phyloP scores from a whole-genome alignment of 2,888 invertebrate species.

The Ceramica pisi region DNA sequence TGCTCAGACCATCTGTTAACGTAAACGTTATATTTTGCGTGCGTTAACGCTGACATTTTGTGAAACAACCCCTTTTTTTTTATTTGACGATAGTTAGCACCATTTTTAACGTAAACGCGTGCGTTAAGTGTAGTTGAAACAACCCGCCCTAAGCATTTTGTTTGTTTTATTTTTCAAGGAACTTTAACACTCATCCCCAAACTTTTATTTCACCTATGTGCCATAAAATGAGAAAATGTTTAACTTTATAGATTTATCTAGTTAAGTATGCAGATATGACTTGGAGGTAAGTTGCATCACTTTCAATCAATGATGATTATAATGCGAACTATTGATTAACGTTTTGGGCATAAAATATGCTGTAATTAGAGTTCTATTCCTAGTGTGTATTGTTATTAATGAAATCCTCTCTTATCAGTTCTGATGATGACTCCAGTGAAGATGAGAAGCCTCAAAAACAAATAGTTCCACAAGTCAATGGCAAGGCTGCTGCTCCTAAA shows the following conservation, averaged over 20 bases:
- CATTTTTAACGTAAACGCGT: too few relatives aligned
- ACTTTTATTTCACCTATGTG: not conserved
- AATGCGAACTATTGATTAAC: not conserved
- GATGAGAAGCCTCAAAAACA: conserved; percentile 74
- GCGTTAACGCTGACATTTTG: too few relatives aligned
- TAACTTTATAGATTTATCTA: not conserved
- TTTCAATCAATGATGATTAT: too few relatives aligned
- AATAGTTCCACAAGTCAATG: conserved; percentile 74
- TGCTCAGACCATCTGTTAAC: too few relatives aligned
- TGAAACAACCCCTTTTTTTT: too few relatives aligned
- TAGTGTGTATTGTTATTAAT: not conserved
- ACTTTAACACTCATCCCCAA: not conserved
- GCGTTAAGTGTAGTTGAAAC: too few relatives aligned
- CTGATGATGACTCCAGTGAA: conserved; percentile 76
- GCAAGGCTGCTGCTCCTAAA: conserved; percentile 76
- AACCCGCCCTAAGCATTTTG: not conserved
- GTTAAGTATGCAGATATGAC: too few relatives aligned
- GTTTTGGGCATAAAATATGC: not conserved
- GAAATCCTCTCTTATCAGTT: conserved; percentile 32
- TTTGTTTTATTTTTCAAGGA: not conserved
- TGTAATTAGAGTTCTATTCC: not conserved
- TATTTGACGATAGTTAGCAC: too few relatives aligned
- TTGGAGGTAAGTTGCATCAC: not conserved
- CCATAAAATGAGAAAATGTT: not conserved
- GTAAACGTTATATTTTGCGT: too few relatives aligned